Evolutionary conservation across 2,888 invertebrate genomes (phyloP).

Genomic region (Philopedon plagiatum): DNA sequence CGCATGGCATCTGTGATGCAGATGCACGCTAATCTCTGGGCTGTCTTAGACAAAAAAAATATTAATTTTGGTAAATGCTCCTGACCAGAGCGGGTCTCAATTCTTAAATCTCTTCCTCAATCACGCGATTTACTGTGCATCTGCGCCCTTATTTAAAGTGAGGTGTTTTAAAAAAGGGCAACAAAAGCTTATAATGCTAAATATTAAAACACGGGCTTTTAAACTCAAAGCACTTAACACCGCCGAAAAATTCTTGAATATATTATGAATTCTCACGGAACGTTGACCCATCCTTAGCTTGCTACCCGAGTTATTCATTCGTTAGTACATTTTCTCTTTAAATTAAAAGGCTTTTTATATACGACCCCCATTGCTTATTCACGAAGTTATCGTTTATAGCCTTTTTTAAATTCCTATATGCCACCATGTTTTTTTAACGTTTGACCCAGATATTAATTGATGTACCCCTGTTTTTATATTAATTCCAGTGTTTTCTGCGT

Average conservation of each 20-base stretch:
- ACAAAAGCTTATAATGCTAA: too few species aligned
- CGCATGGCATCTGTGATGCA: too few species aligned
- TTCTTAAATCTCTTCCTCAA: too few species aligned
- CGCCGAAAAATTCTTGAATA: conserved; percentile 2
- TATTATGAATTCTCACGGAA: conserved; percentile 5
- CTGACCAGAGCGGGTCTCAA: too few species aligned
- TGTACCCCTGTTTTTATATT: not conserved
- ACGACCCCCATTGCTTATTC: conserved; percentile 4
- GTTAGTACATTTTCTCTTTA: conserved; percentile 2
- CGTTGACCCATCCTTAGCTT: not conserved
- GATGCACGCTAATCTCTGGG: too few species aligned
- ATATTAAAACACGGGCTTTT: not conserved
- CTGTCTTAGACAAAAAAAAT: too few species aligned
- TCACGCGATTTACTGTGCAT: too few species aligned
- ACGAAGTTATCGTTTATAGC: conserved; percentile 12
- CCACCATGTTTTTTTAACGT: conserved; percentile 7
- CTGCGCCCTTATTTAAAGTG: too few species aligned
- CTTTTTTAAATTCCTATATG: not conserved
- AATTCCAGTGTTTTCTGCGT: not conserved
- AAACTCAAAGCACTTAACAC: not conserved
- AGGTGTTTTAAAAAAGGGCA: too few species aligned
- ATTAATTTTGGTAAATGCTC: too few species aligned
- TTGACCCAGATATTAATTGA: conserved; percentile 2
- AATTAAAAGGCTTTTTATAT: conserved; percentile 12
- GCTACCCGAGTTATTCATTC: not conserved